These are phyloP conservation scores for Danio aesculapii DNA, from an alignment of 2,797 vertebrate species.

Conservation along the genomic window DNA sequence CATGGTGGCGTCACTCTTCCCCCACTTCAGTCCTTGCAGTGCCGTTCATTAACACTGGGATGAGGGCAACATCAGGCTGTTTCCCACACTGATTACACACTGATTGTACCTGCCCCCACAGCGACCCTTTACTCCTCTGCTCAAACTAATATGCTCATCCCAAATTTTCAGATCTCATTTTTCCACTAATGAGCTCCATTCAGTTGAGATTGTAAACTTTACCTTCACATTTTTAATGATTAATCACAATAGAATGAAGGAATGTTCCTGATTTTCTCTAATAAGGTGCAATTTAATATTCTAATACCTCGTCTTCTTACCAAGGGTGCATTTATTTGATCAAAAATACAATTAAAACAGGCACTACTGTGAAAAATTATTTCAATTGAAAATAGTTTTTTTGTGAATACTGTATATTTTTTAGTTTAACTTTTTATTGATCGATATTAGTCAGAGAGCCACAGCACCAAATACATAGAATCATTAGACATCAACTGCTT, in stretches of 20 bases:
- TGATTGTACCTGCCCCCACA: conserved; percentile 20
- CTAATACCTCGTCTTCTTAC: too few relatives aligned
- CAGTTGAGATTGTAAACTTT: neutral
- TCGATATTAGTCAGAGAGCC: too few relatives aligned
- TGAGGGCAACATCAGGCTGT: conserved; percentile 17
- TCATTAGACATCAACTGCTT: too few relatives aligned
- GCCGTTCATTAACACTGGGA: conserved; percentile 38
- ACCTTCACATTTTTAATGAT: neutral
- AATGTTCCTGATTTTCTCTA: neutral
- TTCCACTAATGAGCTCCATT: conserved; percentile 6
- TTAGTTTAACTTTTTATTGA: too few relatives aligned
- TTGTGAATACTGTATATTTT: too few relatives aligned
- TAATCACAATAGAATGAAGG: neutral
- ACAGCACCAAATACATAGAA: too few relatives aligned
- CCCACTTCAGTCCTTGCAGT: conserved; percentile 17
- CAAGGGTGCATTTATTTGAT: too few relatives aligned
- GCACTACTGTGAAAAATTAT: too few relatives aligned
- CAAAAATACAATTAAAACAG: too few relatives aligned
- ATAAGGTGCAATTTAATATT: neutral
- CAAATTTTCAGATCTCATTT: neutral
- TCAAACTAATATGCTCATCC: neutral
- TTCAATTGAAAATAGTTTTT: too few relatives aligned
- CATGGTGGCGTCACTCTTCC: conserved; percentile 17
- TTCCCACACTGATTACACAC: conserved; percentile 33
- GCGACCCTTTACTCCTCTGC: neutral